Evolutionary conservation across 2,113 vertebrate genomes (phyloP).

Genomic region (Brachyhypopomus occidentalis): DNA sequence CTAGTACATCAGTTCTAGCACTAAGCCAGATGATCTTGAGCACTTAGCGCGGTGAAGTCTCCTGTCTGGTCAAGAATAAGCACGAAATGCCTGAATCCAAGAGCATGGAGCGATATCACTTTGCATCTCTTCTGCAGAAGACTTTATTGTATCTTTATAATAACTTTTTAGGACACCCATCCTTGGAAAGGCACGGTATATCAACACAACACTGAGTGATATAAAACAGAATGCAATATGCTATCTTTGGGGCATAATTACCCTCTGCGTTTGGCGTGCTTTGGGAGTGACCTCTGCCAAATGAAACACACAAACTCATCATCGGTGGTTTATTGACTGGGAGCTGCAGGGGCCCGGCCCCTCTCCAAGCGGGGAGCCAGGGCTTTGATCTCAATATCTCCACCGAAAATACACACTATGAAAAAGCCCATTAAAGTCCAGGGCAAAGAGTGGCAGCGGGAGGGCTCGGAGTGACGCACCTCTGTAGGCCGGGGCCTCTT

Average conservation of each 20-base stretch:
- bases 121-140: neutral
- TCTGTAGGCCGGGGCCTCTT: constrained; percentile 18
- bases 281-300: constrained; percentile 45
- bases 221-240: constrained; percentile 43
- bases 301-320: constrained; percentile 57
- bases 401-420: constrained; percentile 40
- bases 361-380: constrained; percentile 30
- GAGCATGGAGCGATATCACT: neutral
- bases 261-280: constrained; percentile 38
- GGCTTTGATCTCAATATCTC: constrained; percentile 52
- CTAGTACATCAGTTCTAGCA: neutral
- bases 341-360: constrained; percentile 40
- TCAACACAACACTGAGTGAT: constrained; percentile 28
- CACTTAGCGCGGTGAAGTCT: constrained; percentile 1
- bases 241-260: constrained; percentile 58
- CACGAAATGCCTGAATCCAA: constrained; percentile 1
- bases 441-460: constrained; percentile 30
- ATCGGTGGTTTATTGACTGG: constrained; percentile 52
- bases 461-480: constrained; percentile 22
- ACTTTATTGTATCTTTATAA: constrained; percentile 21
- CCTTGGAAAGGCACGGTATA: constrained; percentile 21
- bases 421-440: constrained; percentile 41
- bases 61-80: constrained; percentile 28
- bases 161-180: constrained; percentile 29
- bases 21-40: constrained; percentile 1